Conservation (phyloP, 2,113 vertebrate species). For the Ondatra zibethicus region DNA sequence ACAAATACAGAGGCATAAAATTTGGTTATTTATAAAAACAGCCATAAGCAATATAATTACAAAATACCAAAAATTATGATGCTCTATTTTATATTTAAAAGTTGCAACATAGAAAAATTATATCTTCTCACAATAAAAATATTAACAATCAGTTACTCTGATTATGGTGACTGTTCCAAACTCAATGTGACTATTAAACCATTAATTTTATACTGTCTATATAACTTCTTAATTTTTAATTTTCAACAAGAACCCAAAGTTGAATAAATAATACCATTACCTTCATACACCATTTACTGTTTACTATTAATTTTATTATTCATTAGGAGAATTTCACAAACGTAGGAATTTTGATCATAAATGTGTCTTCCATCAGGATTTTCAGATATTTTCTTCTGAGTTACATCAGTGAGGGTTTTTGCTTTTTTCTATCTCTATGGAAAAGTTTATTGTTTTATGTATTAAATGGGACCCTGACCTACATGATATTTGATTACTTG, state of each 20-base stretch:
- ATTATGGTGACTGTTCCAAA: background rate
- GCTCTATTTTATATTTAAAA: background rate
- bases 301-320: conserved; percentile 39
- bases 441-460: background rate
- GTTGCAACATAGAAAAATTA: background rate
- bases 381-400: background rate
- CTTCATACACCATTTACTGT: background rate
- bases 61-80: background rate
- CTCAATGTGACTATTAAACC: background rate
- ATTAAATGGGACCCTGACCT: too few relatives aligned
- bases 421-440: background rate
- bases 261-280: background rate
- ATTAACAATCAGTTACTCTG: background rate
- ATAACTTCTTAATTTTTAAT: background rate
- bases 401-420: background rate
- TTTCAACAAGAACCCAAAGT: background rate
- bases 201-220: background rate
- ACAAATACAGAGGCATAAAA: background rate
- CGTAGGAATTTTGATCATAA: background rate
- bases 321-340: background rate
- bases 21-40: background rate
- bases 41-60: background rate
- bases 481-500: background rate
- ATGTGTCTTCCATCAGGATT: background rate
- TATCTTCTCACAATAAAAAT: background rate